These are phyloP conservation scores for Anoura caudifer DNA, from an alignment of 2,113 vertebrate genomes.

Conservation along the genomic window DNA sequence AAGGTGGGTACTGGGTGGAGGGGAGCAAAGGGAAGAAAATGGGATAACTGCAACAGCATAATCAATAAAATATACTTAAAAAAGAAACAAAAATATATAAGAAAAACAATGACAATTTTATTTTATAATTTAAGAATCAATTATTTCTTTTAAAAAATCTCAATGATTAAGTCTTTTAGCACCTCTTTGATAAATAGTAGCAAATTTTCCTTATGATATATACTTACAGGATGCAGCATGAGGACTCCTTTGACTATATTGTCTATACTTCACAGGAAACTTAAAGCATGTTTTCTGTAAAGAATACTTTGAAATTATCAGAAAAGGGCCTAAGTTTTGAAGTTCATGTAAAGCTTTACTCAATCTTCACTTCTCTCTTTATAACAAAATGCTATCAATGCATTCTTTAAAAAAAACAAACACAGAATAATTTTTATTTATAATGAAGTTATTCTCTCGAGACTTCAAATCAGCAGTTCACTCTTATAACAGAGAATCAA, in stretches of 20 bases:
- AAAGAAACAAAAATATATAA: not conserved
- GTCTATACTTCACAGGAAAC: not conserved
- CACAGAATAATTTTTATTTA: conserved; percentile 75
- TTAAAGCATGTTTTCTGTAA: not conserved
- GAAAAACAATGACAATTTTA: not conserved
- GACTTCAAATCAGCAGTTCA: conserved; percentile 70
- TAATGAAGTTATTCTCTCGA: conserved; percentile 66
- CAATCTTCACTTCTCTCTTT: not conserved
- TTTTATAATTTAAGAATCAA: not conserved
- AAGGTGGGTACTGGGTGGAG: no score
- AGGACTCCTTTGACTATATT: not conserved
- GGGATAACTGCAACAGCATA: no score
- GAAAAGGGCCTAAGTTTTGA: not conserved
- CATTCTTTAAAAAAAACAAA: conserved; percentile 69
- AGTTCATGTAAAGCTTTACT: not conserved
- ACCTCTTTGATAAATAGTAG: not conserved
- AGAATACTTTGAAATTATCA: not conserved
- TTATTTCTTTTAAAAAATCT: not conserved
- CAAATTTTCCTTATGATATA: not conserved
- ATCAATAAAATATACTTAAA: no score
- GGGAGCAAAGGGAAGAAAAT: no score
- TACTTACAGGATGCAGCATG: not conserved
- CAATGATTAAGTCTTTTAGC: not conserved
- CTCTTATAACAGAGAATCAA: conserved; percentile 74
- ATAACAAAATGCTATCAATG: conserved; percentile 53